Conservation (phyloP, 2,888 invertebrate genomes). For the Troides helena region DNA sequence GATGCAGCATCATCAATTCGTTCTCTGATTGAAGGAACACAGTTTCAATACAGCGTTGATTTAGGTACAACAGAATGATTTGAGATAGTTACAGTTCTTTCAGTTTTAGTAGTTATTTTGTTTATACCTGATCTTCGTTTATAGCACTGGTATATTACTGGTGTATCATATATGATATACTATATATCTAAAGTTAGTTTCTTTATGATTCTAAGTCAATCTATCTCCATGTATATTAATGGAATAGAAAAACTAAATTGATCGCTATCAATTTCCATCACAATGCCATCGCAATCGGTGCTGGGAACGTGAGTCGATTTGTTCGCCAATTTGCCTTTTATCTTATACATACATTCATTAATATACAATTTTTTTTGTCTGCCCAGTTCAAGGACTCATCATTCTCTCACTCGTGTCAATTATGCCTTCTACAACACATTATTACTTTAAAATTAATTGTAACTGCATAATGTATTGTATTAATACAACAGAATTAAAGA, state of each 20-base stretch:
- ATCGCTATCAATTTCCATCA: constrained; percentile 7
- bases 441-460: background rate
- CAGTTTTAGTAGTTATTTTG: too few species aligned
- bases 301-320: constrained; percentile 19
- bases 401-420: background rate
- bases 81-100: too few species aligned
- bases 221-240: background rate
- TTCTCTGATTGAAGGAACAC: too few species aligned
- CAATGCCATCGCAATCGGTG: constrained; percentile 6
- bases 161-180: too few species aligned
- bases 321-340: constrained; percentile 16
- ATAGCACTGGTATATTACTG: too few species aligned
- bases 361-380: constrained; percentile 12
- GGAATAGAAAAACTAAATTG: background rate
- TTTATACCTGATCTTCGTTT: too few species aligned
- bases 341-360: background rate
- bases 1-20: too few species aligned
- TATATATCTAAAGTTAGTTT: too few species aligned
- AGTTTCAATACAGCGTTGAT: too few species aligned
- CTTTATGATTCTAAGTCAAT: background rate
- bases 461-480: too few species aligned
- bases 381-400: constrained; percentile 13
- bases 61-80: too few species aligned
- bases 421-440: background rate
- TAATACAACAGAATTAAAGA: too few species aligned